These are phyloP conservation scores for Marisa cornuarietis DNA, from an alignment of 1,140 invertebrate genomes.

Conservation along the genomic window DNA sequence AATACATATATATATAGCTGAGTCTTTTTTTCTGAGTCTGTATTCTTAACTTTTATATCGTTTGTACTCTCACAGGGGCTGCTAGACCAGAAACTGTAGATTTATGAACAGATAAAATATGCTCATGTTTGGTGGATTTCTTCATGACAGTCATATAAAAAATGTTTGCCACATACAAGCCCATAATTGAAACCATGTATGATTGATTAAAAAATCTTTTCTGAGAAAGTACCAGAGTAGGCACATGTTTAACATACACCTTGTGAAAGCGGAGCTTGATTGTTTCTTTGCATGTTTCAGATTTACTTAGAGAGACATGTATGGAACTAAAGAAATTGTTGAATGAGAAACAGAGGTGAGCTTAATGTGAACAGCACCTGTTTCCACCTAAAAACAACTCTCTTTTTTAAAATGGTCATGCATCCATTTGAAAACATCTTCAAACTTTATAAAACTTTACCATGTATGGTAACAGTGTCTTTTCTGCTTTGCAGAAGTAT, in stretches of 20 bases:
- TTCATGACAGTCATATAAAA: too few relatives aligned
- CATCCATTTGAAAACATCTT: neutral
- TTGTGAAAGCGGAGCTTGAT: neutral
- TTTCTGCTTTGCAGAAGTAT: too few relatives aligned
- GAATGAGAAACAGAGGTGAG: conserved; percentile 25
- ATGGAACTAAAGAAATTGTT: conserved; percentile 26
- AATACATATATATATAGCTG: neutral
- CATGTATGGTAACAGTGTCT: too few relatives aligned
- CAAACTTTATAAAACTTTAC: too few relatives aligned
- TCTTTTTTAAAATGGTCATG: neutral
- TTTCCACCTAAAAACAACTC: neutral
- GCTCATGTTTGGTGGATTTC: too few relatives aligned
- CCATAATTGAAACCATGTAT: neutral
- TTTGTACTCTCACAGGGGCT: too few relatives aligned
- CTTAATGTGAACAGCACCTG: neutral
- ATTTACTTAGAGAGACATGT: conserved; percentile 25
- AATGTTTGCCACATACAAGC: neutral
- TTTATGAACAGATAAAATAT: too few relatives aligned
- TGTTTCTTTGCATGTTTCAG: conserved; percentile 9
- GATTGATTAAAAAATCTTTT: neutral
- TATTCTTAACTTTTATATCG: neutral
- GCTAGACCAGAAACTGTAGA: too few relatives aligned
- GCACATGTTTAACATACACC: neutral
- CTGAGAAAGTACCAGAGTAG: neutral
- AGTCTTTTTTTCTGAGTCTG: neutral